phyloP scores from a whole-genome alignment of 2,888 invertebrate species.

The Gryllus longicercus region DNA sequence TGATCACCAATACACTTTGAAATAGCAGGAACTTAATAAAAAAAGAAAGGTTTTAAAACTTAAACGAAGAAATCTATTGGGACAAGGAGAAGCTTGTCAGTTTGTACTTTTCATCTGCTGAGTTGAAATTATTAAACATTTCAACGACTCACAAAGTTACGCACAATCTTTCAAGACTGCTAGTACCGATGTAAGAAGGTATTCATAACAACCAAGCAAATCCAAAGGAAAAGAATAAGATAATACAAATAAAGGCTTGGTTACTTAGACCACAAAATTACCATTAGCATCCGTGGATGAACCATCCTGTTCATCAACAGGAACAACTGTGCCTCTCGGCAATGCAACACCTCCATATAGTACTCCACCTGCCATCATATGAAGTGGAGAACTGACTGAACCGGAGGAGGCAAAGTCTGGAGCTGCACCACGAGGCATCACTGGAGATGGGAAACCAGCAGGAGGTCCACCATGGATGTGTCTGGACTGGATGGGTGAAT shows the following conservation, averaged over 20 bases:
- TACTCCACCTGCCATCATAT: slow-evolving; percentile 37
- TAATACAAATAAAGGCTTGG: background rate
- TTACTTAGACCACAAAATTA: slow-evolving; percentile 11
- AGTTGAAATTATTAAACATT: too few relatives aligned
- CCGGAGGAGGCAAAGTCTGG: slow-evolving; percentile 25
- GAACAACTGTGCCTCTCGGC: slow-evolving; percentile 23
- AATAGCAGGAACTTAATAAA: too few relatives aligned
- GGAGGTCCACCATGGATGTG: slow-evolving; percentile 39
- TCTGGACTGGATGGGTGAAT: slow-evolving; percentile 66
- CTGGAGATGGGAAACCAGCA: slow-evolving; percentile 42
- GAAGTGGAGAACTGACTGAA: slow-evolving; percentile 35
- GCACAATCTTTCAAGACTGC: too few relatives aligned
- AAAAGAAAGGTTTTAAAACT: too few relatives aligned
- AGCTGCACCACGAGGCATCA: slow-evolving; percentile 33
- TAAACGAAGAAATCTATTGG: too few relatives aligned
- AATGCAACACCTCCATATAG: slow-evolving; percentile 33
- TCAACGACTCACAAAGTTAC: too few relatives aligned
- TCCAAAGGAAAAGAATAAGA: background rate
- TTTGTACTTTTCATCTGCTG: too few relatives aligned
- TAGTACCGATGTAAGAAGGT: too few relatives aligned
- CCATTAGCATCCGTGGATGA: slow-evolving; percentile 34
- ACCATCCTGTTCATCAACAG: slow-evolving; percentile 31
- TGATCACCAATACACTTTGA: too few relatives aligned
- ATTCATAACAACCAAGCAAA: too few relatives aligned
- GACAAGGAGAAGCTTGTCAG: too few relatives aligned